A percentile compares a stretch with the other conserved stretches of the same genome.
Conservation (phyloP, 2,888 invertebrate species). For the Asteroscopus sphinx region DNA sequence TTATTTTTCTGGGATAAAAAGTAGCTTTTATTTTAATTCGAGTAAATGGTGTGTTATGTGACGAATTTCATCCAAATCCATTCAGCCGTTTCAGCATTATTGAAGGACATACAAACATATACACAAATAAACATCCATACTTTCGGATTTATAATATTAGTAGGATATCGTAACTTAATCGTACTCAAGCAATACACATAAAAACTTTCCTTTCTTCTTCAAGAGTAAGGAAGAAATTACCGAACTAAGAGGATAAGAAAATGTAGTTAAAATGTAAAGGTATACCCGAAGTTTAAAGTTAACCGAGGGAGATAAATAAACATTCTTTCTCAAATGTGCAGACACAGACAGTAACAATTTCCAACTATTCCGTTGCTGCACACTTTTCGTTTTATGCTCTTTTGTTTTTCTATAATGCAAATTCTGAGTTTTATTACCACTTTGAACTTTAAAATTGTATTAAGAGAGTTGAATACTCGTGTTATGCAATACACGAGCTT, state of each 20-base stretch:
- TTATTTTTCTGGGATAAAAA: too few species aligned
- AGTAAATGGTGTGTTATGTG: too few species aligned
- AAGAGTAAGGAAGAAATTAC: constrained; percentile 9
- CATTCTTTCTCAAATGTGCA: constrained; percentile 1
- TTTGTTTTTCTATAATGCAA: constrained; percentile 2
- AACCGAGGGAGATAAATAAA: constrained; percentile 11
- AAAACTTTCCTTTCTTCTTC: background rate
- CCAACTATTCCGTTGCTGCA: background rate
- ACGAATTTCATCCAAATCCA: too few species aligned
- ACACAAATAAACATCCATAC: too few species aligned
- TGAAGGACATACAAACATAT: too few species aligned
- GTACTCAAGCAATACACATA: constrained; percentile 1
- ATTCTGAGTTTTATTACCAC: too few species aligned
- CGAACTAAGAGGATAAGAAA: constrained; percentile 8
- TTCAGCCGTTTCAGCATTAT: too few species aligned
- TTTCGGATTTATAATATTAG: too few species aligned
- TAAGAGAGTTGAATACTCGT: too few species aligned
- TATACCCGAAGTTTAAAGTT: constrained; percentile 1
- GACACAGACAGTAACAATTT: constrained; percentile 1
- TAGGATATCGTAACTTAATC: constrained; percentile 4
- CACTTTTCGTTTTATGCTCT: background rate
- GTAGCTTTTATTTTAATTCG: too few species aligned
- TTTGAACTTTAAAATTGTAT: too few species aligned
- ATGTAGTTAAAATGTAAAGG: constrained; percentile 21
- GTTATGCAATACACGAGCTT: too few species aligned